Base-by-base conservation (phyloP, 1,140 invertebrate genomes). In the Camponotus vicinus region DNA sequence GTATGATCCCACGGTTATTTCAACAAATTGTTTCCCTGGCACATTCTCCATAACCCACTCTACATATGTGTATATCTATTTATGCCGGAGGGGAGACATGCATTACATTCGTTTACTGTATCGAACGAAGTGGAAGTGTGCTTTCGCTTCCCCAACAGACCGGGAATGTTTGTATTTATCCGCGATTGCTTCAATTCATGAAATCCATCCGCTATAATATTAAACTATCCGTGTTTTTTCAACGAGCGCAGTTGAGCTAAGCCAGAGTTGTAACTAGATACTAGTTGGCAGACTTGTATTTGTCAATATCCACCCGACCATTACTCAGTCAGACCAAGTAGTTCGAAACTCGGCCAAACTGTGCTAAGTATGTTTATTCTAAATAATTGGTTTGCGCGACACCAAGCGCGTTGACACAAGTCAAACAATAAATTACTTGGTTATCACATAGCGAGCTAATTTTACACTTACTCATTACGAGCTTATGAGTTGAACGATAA, bases 1-100 rank as follows among this genome's bases (percentile, higher is more conserved):
- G 49, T 67, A 78, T 61, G 78, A 63, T 78, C 37, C 9, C 61
- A 40, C 40, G 59, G 27, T 40, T 55, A 85, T 90, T 89, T 90
- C 66, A 89, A 89, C 85, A 76, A 85, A 89, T 87, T 89, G 63
- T 86, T 87, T 79, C 84, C 66, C 86, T 18, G 3, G 15, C 3
- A 13, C 64, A 45, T 45, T 61, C 13, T 57, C 32, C 3, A 32
- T 45, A 32, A 84, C 49, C 32, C n/a, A 70, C n/a, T 42, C 5
- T n/a, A 13, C 45, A 55, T 37, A 42, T 7, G 57, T 40, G 66
- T 49, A 37, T 52, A 18, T 21, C 18, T 61, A 61, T 45, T 27
- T 40, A 42, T 40, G 18, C 9, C 9, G 27, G 13, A 71, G 40
- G 18, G n/a, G 34, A 77, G 37, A 40, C 11, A 57, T 40, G 61